Percentiles rank a stretch among this genome's conserved stretches.
These are phyloP conservation scores for Dicycla oo DNA, from an alignment of 2,888 invertebrate genomes.

Conservation along the genomic window DNA sequence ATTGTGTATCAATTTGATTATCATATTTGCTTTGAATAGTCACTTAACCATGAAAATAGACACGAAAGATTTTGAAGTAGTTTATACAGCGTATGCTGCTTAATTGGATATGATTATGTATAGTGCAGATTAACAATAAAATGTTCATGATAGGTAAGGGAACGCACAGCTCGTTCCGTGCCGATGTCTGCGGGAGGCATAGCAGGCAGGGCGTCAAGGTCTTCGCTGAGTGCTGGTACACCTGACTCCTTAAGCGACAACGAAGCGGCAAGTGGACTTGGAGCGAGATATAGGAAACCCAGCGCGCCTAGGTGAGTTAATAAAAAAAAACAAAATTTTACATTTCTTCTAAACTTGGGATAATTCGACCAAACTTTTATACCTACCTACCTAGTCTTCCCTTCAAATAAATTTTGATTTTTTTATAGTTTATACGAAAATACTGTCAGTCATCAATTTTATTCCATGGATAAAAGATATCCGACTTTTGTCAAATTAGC, in stretches of 20 bases:
- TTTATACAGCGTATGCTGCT: conserved; percentile 23
- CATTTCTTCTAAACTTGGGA: not conserved
- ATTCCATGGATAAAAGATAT: no score
- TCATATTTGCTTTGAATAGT: conserved; percentile 50
- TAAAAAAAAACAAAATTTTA: not conserved
- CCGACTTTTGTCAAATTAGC: no score
- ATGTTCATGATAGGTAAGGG: conserved; percentile 93
- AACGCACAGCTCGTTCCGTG: conserved; percentile 97
- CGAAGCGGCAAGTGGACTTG: conserved; percentile 94
- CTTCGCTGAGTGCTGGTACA: conserved; percentile 96
- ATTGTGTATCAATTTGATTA: conserved; percentile 49
- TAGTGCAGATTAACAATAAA: conserved; percentile 33
- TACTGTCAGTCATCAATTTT: no score
- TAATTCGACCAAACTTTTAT: no score
- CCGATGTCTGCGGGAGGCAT: conserved; percentile 93
- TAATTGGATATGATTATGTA: not conserved
- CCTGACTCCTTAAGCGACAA: conserved; percentile 97
- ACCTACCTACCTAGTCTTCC: no score
- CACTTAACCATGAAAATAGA: conserved; percentile 37
- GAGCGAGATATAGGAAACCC: conserved; percentile 92
- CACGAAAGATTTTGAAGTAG: conserved; percentile 40
- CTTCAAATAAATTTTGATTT: no score
- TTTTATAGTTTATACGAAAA: no score
- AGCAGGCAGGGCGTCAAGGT: conserved; percentile 92
- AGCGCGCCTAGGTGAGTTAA: conserved; percentile 88